phyloP scores from a whole-genome alignment of 2,888 invertebrate species.

The Coelogynopora nodosa region DNA sequence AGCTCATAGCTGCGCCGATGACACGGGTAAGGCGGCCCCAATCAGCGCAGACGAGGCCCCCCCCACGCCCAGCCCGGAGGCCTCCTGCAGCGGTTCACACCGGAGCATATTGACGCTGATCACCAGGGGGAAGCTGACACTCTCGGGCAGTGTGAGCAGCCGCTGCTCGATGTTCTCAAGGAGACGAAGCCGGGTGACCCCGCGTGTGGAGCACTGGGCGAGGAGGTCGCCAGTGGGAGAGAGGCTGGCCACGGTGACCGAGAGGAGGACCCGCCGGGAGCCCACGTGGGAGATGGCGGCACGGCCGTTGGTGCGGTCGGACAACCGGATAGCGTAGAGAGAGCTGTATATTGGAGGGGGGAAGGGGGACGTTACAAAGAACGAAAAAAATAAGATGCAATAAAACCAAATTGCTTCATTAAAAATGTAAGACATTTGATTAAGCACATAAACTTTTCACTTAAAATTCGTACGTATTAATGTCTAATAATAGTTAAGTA shows the following conservation, averaged over 20 bases:
- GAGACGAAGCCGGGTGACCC: background rate
- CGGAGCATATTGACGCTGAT: constrained; percentile 70
- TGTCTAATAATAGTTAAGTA: no score
- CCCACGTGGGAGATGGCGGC: background rate
- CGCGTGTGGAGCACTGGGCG: background rate
- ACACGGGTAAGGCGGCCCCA: background rate
- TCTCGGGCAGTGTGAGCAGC: background rate
- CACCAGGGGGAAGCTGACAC: constrained; percentile 69
- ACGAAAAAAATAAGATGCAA: no score
- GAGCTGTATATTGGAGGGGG: background rate
- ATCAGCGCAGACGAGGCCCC: background rate
- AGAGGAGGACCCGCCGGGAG: constrained; percentile 1
- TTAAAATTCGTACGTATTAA: no score
- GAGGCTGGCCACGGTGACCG: background rate
- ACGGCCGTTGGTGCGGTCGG: background rate
- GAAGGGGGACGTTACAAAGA: background rate
- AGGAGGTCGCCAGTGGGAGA: background rate
- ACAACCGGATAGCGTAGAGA: constrained; percentile 12
- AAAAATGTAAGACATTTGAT: no score
- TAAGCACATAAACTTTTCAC: no score
- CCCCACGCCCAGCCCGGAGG: background rate
- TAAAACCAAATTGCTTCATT: no score
- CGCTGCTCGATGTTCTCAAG: background rate
- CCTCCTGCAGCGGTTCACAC: background rate
- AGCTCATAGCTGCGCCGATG: background rate